Conservation (phyloP, 2,888 invertebrate species). For the Nymphalis urticae region DNA sequence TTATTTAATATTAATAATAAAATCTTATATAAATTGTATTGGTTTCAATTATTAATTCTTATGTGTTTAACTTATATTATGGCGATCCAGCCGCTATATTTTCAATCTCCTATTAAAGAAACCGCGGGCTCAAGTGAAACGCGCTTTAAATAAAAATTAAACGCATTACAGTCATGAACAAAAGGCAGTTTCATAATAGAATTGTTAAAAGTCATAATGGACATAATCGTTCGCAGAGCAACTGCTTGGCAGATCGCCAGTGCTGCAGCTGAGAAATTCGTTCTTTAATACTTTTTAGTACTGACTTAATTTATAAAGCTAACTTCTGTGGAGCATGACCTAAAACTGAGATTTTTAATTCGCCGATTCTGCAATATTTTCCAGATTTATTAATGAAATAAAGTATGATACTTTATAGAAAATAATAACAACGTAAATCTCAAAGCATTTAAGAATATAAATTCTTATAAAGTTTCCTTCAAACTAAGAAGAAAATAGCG, state of each 20-base stretch:
- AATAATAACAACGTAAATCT: too few species aligned
- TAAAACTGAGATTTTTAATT: conserved; percentile 15
- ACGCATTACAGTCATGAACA: conserved; percentile 27
- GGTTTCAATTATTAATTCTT: too few species aligned
- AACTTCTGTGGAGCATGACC: conserved; percentile 17
- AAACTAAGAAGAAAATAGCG: too few species aligned
- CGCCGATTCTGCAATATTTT: background rate
- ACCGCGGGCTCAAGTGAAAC: background rate
- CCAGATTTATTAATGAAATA: background rate
- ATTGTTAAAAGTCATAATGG: conserved; percentile 54
- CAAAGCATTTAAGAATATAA: too few species aligned
- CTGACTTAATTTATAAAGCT: conserved; percentile 43
- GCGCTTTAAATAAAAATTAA: conserved; percentile 16
- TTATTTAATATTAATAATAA: too few species aligned
- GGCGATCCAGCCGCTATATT: background rate
- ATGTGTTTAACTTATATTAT: too few species aligned
- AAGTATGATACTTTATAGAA: too few species aligned
- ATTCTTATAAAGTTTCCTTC: too few species aligned
- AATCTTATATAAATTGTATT: too few species aligned
- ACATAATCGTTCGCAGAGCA: conserved; percentile 54
- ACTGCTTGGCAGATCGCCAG: conserved; percentile 56
- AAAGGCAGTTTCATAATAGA: conserved; percentile 38
- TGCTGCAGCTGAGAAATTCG: conserved; percentile 54
- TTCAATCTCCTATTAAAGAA: background rate
- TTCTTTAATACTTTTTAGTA: conserved; percentile 54